A percentile compares a stretch with the other conserved stretches of the same genome.
Conservation (phyloP, 2,888 invertebrate species). For the Rotaria socialis region DNA sequence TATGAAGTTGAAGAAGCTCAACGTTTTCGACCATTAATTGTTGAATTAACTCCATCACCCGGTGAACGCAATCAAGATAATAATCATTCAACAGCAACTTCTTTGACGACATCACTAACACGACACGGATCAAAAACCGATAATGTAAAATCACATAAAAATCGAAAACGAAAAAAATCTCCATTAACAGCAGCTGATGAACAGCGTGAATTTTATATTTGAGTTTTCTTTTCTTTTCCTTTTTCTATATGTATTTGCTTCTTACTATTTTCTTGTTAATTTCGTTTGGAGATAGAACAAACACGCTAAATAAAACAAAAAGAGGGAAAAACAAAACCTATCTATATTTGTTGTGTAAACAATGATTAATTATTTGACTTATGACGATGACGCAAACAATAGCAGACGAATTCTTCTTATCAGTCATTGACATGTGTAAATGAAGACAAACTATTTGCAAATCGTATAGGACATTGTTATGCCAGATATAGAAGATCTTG, state of each 20-base stretch:
- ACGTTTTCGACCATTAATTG: constrained; percentile 36
- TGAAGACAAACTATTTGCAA: neutral
- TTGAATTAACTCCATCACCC: constrained; percentile 27
- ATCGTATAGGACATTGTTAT: too few species aligned
- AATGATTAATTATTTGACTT: neutral
- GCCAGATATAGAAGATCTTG: too few species aligned
- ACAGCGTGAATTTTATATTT: constrained; percentile 23
- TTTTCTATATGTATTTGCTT: neutral
- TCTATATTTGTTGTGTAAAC: neutral
- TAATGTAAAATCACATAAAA: neutral
- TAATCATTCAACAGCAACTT: neutral
- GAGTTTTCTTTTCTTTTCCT: neutral
- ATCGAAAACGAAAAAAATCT: neutral
- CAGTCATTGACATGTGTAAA: neutral
- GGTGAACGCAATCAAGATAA: neutral
- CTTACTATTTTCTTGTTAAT: neutral
- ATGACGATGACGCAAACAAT: neutral
- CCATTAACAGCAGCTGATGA: neutral
- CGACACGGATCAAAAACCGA: neutral
- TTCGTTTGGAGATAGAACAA: neutral
- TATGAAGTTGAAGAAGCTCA: constrained; percentile 37
- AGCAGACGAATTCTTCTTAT: neutral
- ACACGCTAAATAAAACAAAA: neutral
- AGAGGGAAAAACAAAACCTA: neutral
- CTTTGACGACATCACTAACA: neutral